These are phyloP conservation scores for Bunonema sp. DNA, from an alignment of 2,888 invertebrate genomes.

Conservation along the genomic window DNA sequence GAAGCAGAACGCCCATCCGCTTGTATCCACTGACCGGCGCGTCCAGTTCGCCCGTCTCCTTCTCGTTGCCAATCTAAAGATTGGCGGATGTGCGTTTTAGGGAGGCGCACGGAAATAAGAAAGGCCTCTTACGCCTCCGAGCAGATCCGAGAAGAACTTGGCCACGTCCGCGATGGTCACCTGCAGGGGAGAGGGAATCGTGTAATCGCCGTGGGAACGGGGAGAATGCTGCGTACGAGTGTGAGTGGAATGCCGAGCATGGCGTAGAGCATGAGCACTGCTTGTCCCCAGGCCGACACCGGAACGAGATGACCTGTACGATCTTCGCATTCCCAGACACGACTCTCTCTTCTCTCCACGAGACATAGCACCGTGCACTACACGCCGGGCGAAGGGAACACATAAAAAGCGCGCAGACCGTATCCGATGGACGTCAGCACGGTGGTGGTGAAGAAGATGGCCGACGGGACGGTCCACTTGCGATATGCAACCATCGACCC, in stretches of 20 bases:
- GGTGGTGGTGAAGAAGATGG: conserved; percentile 31
- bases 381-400: not conserved
- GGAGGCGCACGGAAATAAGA: too few species aligned
- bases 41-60: conserved; percentile 6
- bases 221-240: not conserved
- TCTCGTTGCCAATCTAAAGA: conserved; percentile 7
- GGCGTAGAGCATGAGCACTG: conserved; percentile 31
- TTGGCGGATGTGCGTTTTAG: too few species aligned
- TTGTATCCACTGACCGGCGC: conserved; percentile 2
- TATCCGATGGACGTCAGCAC: conserved; percentile 29
- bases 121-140: too few species aligned
- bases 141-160: conserved; percentile 33
- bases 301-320: conserved; percentile 36
- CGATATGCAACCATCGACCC: too few species aligned
- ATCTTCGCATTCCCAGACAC: too few species aligned
- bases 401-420: not conserved
- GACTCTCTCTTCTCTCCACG: too few species aligned
- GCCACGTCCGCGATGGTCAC: conserved; percentile 41
- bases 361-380: too few species aligned
- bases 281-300: conserved; percentile 30
- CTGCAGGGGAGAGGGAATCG: conserved; percentile 40
- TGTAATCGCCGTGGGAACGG: conserved; percentile 5
- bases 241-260: conserved; percentile 2
- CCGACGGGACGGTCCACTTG: conserved; percentile 33
- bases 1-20: conserved; percentile 15